A percentile compares a stretch with the other conserved stretches of the same genome.
Evolutionary conservation across 1,140 invertebrate species (phyloP).

Genomic region (Monochamus saltuarius): DNA sequence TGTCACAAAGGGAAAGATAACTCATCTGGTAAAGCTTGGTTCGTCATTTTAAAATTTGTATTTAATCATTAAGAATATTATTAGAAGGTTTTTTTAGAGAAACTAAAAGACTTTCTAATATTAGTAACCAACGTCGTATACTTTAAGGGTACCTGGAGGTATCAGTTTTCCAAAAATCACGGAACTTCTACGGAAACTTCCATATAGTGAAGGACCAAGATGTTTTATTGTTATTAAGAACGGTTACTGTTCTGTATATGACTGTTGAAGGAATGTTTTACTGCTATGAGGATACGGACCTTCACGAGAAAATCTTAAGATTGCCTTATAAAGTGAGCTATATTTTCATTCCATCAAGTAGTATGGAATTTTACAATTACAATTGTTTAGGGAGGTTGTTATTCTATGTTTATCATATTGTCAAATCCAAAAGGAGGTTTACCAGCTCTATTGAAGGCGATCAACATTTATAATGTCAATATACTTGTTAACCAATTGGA

Average conservation of each 20-base stretch:
- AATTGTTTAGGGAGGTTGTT: constrained; percentile 63
- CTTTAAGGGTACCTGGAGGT: constrained; percentile 76
- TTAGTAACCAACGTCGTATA: constrained; percentile 78
- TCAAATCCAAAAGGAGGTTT: constrained; percentile 65
- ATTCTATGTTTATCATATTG: constrained; percentile 71
- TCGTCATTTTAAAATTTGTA: constrained; percentile 12
- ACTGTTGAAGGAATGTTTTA: constrained; percentile 64
- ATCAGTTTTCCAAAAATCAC: constrained; percentile 64
- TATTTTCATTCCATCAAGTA: too few species aligned
- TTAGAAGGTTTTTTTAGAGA: constrained; percentile 54
- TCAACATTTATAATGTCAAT: constrained; percentile 59
- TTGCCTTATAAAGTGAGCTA: constrained; percentile 80
- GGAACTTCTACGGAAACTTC: constrained; percentile 59
- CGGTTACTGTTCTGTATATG: constrained; percentile 62
- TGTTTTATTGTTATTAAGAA: too few species aligned
- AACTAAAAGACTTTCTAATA: constrained; percentile 60
- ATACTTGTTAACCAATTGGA: constrained; percentile 60
- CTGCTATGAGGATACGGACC: constrained; percentile 61
- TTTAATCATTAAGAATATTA: background rate
- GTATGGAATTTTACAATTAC: background rate
- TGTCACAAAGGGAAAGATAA: constrained; percentile 71
- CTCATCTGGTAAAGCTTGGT: constrained; percentile 61
- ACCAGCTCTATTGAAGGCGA: constrained; percentile 57
- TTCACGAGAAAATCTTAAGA: constrained; percentile 74
- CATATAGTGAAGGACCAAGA: constrained; percentile 52